These are phyloP conservation scores for Drosophila auraria DNA, from an alignment of 1,140 invertebrate genomes.

Conservation along the genomic window DNA sequence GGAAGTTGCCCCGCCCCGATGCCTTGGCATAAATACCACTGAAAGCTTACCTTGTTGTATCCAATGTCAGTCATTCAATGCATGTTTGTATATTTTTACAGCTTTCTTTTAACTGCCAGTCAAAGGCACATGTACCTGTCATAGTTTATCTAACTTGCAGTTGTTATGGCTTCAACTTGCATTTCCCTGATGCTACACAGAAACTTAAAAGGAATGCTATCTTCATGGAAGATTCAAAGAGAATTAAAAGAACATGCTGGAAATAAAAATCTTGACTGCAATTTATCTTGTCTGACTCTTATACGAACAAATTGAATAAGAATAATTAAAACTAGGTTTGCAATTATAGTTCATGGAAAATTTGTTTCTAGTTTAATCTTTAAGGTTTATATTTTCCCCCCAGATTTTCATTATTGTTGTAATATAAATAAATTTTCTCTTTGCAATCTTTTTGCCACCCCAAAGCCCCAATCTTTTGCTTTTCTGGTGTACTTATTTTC, in stretches of 20 bases:
- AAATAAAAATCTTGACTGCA: no score
- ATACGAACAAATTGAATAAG: no score
- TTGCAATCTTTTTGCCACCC: not conserved
- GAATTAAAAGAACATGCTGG: not conserved
- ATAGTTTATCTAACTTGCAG: constrained; percentile 27
- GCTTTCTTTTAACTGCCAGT: not conserved
- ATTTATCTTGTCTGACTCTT: no score
- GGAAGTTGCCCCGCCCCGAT: not conserved
- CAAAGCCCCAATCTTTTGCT: not conserved
- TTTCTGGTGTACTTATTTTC: not conserved
- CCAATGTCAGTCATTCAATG: not conserved
- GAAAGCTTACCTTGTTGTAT: not conserved
- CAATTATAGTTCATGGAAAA: no score
- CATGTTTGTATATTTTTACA: not conserved
- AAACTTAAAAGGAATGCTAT: not conserved
- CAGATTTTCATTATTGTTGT: not conserved
- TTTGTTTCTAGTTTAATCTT: no score
- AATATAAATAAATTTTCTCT: not conserved
- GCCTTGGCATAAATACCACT: not conserved
- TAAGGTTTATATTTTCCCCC: no score
- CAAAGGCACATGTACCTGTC: constrained; percentile 38
- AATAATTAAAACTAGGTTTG: no score
- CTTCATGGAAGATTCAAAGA: not conserved
- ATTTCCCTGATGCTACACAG: constrained; percentile 2
- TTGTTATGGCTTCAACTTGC: constrained; percentile 19